A percentile compares a stretch with the other conserved stretches of the same genome.
Conservation (phyloP, 2,888 invertebrate species). For the Tuberolachnus salignus region DNA sequence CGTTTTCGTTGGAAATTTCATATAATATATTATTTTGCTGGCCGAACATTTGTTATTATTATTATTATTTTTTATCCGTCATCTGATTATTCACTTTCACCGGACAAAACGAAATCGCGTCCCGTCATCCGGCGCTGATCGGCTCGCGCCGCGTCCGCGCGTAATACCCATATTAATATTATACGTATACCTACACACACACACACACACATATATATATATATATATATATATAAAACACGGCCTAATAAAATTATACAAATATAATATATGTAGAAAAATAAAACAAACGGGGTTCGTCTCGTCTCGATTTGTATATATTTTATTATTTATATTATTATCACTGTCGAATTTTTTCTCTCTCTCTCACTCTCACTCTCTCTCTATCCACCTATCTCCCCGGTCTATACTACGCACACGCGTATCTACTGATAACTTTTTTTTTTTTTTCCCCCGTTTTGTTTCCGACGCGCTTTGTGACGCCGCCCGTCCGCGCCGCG, state of each 20-base stretch:
- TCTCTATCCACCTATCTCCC: neutral
- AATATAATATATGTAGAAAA: too few species aligned
- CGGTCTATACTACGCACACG: neutral
- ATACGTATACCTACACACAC: too few species aligned
- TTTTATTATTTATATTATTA: too few species aligned
- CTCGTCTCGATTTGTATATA: neutral
- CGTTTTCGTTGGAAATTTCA: neutral
- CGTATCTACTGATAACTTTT: too few species aligned
- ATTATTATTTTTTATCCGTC: neutral
- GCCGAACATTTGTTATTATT: neutral
- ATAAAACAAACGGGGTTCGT: constrained; percentile 11
- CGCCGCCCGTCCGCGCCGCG: constrained; percentile 3
- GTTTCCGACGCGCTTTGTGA: constrained; percentile 15
- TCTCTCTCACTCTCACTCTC: too few species aligned
- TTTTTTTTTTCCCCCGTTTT: constrained; percentile 1
- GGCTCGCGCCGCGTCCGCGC: neutral
- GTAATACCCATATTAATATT: neutral
- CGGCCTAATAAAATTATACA: too few species aligned
- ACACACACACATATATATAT: too few species aligned
- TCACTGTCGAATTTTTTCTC: too few species aligned
- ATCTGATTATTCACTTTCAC: constrained; percentile 26
- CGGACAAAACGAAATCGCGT: constrained; percentile 37
- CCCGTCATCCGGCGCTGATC: neutral
- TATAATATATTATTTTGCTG: neutral
- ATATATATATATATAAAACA: too few species aligned